These are phyloP conservation scores for Bruchidius siliquastri DNA, from an alignment of 2,888 invertebrate genomes.

Conservation along the genomic window DNA sequence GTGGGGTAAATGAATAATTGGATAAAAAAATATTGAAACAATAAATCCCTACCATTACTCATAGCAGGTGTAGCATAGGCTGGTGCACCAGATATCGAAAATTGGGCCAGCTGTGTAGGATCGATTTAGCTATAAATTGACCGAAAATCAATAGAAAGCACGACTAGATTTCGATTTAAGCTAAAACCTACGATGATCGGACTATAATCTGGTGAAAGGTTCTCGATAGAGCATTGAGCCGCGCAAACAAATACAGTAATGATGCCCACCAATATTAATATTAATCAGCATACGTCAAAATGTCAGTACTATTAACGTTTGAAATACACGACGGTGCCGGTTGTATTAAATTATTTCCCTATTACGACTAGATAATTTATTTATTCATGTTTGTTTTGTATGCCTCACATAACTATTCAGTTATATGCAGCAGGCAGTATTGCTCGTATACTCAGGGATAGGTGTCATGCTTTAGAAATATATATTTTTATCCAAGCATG, in stretches of 20 bases:
- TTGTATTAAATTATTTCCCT: constrained; percentile 9
- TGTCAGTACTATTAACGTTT: constrained; percentile 11
- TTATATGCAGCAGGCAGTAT: background rate
- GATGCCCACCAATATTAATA: constrained; percentile 9
- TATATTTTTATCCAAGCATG: too few relatives aligned
- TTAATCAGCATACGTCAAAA: constrained; percentile 16
- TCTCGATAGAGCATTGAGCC: background rate
- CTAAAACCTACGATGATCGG: background rate
- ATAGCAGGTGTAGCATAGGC: too few relatives aligned
- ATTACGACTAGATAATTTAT: constrained; percentile 12
- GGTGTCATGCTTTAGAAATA: background rate
- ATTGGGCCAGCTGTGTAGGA: too few relatives aligned
- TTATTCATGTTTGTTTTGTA: constrained; percentile 13
- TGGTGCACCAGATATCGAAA: too few relatives aligned
- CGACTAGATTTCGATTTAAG: too few relatives aligned
- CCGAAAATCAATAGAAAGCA: too few relatives aligned
- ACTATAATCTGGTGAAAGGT: background rate
- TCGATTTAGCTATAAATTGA: too few relatives aligned
- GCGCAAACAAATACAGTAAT: background rate
- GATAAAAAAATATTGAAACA: too few relatives aligned
- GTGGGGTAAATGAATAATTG: too few relatives aligned
- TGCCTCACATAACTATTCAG: constrained; percentile 9
- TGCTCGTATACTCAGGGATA: background rate
- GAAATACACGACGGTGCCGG: constrained; percentile 5
- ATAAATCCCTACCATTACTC: too few relatives aligned